A percentile compares a stretch with the other conserved stretches of the same genome.
Conservation (phyloP, 2,797 vertebrate species). For the Notolabrus celidotus region DNA sequence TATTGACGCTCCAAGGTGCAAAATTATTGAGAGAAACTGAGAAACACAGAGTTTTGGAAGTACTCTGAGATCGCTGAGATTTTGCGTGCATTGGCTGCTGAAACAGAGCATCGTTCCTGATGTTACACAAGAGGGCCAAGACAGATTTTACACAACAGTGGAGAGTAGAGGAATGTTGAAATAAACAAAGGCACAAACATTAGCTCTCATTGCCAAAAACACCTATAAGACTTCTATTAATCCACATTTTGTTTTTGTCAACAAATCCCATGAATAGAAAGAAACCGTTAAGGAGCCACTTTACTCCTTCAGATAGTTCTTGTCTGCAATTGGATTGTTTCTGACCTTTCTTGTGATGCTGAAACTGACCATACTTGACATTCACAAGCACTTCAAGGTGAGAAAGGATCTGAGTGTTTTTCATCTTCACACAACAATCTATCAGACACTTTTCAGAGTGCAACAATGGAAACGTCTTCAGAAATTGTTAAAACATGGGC, state of each 20-base stretch:
- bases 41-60: conserved; percentile 10
- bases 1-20: conserved; percentile 13
- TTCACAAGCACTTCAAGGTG: neutral
- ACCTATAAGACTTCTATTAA: neutral
- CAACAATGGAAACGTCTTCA: neutral
- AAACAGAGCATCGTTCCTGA: neutral
- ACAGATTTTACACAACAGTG: neutral
- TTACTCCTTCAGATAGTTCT: neutral
- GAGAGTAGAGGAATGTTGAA: neutral
- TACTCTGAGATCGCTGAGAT: conserved; percentile 9
- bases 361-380: neutral
- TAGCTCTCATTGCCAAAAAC: neutral
- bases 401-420: neutral
- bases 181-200: neutral
- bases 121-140: neutral
- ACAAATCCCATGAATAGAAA: neutral
- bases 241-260: no score
- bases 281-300: no score
- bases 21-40: neutral
- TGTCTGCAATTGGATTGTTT: neutral
- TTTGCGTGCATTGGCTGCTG: neutral
- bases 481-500: neutral
- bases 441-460: neutral
- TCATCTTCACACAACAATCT: neutral
- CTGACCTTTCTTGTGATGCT: neutral